Base-by-base conservation (phyloP, 2,113 vertebrate species). In the Strigops habroptila region DNA sequence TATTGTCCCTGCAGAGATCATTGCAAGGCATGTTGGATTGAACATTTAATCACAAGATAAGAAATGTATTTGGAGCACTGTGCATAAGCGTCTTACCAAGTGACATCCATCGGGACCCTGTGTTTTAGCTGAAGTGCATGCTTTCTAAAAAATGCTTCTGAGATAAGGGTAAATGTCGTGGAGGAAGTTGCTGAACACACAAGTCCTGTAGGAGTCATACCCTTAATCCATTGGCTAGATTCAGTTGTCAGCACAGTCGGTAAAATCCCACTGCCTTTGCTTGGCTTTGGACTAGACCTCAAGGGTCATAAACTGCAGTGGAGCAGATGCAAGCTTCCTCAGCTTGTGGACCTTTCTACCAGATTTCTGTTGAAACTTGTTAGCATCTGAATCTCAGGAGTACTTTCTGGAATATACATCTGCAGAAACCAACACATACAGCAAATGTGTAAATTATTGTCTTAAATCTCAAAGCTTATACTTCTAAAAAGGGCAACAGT, bases 211-310 rank as follows among this genome's bases (percentile, higher is more conserved):
- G 92, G 95, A 95, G 81, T 67, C 52, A 31, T 94, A 88, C 48
- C 22, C 69, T 93, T 96, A 96, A 96, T 93, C 94, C 74, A 68
- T 94, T 91, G 92, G 80, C 86, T 96, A 94, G 86, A 78, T 96
- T 71, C 86, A 79, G 92, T 95, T 96, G 96, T 96, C 92, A 95
- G 69, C 90, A 91, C 93, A 95, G 88, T 96, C 85, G 93, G 51
- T 91, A 65, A 93, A 97, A 97, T 97, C 93, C 93, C 91, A 71
- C 44, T 94, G 93, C 91, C 69, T 96, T 95, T 91, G 39, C 76
- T 93, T 93, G 68, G 82, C 51, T 96, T 95, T 90, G 93, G 90
- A 88, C 94, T 91, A 96, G 94, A 93, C 90, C 88, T 96, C 92
- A 48, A 41, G 88, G 90, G 94, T 95, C 91, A 75, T 68, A 88